These are phyloP conservation scores for Artibeus lituratus DNA, from an alignment of 2,797 vertebrate species.

Conservation along the genomic window DNA sequence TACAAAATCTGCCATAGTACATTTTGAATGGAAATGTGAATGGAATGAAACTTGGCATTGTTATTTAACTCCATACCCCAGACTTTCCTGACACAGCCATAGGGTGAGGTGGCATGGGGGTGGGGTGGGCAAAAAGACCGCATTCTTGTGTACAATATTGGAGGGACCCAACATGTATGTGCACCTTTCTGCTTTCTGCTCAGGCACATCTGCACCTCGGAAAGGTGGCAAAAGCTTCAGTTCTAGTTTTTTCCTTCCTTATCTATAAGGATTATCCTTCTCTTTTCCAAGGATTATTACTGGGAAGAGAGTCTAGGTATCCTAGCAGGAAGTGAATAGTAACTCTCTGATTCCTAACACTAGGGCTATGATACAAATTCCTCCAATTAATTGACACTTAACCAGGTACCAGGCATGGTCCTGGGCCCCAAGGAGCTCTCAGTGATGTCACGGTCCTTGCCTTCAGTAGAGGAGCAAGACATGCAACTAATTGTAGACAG, in stretches of 20 bases:
- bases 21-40: neutral
- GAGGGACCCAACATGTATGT: too few species aligned
- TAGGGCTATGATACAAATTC: neutral
- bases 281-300: neutral
- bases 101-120: neutral
- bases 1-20: neutral
- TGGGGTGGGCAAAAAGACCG: neutral
- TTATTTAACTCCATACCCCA: neutral
- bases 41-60: neutral
- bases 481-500: neutral
- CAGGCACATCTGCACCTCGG: neutral
- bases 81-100: neutral
- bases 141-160: neutral
- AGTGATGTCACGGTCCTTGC: neutral
- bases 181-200: neutral
- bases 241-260: neutral
- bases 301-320: neutral
- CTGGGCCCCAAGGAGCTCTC: neutral
- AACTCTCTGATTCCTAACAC: neutral
- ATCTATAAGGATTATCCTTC: neutral
- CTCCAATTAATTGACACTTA: neutral
- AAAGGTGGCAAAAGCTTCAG: neutral
- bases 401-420: neutral
- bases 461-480: neutral
- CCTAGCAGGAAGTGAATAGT: neutral